Conservation (phyloP, 2,888 invertebrate species). For the Napeogenes sylphis region DNA sequence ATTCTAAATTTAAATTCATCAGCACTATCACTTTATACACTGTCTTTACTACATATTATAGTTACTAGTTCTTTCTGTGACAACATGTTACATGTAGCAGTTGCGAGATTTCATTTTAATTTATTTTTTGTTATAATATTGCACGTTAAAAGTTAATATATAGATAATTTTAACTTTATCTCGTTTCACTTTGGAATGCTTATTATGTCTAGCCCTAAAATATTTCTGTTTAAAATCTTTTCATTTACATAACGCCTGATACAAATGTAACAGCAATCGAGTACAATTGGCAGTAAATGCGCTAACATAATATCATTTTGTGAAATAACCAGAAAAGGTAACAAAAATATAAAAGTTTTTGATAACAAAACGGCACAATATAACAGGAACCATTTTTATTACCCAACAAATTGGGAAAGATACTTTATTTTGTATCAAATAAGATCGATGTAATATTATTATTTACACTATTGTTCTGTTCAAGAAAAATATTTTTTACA, state of each 20-base stretch:
- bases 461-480: neutral
- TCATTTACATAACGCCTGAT: constrained; percentile 14
- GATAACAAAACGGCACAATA: neutral
- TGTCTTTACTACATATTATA: constrained; percentile 11
- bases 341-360: constrained; percentile 6
- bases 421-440: neutral
- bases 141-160: too few species aligned
- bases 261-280: constrained; percentile 18
- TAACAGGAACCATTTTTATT: constrained; percentile 3
- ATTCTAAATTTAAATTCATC: constrained; percentile 44
- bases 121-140: too few species aligned
- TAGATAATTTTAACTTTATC: neutral
- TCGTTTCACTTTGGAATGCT: constrained; percentile 5
- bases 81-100: constrained; percentile 26
- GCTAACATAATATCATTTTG: constrained; percentile 13
- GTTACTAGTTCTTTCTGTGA: constrained; percentile 11
- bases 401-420: neutral
- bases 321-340: constrained; percentile 12
- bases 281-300: constrained; percentile 12
- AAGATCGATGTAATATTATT: neutral
- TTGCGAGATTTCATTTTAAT: constrained; percentile 47
- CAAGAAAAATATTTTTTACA: neutral
- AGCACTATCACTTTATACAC: constrained; percentile 37
- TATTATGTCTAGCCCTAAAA: neutral
- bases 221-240: too few species aligned